Base-by-base conservation (phyloP, 1,140 invertebrate genomes). In the Colletes gigas region DNA sequence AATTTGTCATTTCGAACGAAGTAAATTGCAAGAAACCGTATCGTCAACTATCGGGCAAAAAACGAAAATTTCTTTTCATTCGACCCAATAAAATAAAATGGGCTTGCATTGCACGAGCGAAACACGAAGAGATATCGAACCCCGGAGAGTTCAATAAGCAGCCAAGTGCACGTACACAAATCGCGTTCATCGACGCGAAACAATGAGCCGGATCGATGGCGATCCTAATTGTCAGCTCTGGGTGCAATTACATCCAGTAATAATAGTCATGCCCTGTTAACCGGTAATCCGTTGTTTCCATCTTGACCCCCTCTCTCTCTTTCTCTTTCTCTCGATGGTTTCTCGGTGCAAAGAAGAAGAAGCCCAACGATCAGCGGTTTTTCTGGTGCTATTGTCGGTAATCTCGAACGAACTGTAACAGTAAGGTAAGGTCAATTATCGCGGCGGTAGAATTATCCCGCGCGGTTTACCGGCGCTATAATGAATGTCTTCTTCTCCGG, bases 401-500 rank as follows among this genome's bases (percentile, higher is more conserved):
- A 62, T 54, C 44, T 3, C 47, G 21, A 44, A 21, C 68, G 50
- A 78, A 71, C 57, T 52, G 66, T 52, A 78, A 78, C 52, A 62
- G 55, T 59, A 17, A 50, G 6, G 44, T 6, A 12, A 14, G 41
- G 70, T 50, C 77, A 79, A 79, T 79, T 79, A 79, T 66, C 70
- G 21, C 50, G 14, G 41, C 41, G 1, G 60, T 79, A 47, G 52
- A 54, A 79, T 73, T 73, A 73, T 66, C 39, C 41, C 70, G 10
- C 44, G 10, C 50, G 41, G 52, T 54, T 30, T 57, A 65, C 6
- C 39, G 7, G 10, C 14, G 60, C 21, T 67, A 12, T 44, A 39
- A 60, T 50, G 75, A 77, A 77, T 70, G 75, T 77, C 75, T 77
- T 77, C 65, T 77, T 77, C 59, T 57, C 21, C 15, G 41, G 19